Percentiles rank a stretch among this genome's conserved stretches.
Conservation (phyloP, 2,888 invertebrate species). For the Cerceris ruficornis region DNA sequence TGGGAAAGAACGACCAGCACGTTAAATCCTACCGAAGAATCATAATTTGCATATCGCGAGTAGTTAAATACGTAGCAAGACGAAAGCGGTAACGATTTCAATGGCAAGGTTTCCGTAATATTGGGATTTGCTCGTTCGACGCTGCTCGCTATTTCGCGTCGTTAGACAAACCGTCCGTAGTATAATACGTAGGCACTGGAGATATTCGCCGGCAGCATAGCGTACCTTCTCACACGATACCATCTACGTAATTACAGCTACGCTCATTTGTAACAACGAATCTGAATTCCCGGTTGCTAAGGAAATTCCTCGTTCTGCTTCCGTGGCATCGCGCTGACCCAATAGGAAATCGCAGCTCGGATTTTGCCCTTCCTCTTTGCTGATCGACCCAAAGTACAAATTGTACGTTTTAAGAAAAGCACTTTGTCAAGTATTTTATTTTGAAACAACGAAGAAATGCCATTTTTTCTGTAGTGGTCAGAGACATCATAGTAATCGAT, state of each 20-base stretch:
- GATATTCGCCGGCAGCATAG: constrained; percentile 38
- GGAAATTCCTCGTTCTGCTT: constrained; percentile 75
- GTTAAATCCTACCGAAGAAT: not conserved
- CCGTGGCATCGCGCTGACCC: constrained; percentile 45
- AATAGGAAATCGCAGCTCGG: constrained; percentile 33
- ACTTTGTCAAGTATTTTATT: too few relatives aligned
- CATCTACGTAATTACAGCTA: constrained; percentile 77
- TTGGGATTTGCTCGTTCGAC: constrained; percentile 57
- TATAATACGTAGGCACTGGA: constrained; percentile 50
- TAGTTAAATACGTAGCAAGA: constrained; percentile 10
- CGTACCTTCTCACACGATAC: constrained; percentile 77
- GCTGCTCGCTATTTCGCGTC: constrained; percentile 61
- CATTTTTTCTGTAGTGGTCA: not conserved
- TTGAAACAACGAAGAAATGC: too few relatives aligned
- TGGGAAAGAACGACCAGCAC: not conserved
- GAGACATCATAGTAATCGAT: constrained; percentile 1
- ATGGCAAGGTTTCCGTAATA: constrained; percentile 72
- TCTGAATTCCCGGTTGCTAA: constrained; percentile 73
- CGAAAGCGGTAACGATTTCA: constrained; percentile 51
- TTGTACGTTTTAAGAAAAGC: not conserved
- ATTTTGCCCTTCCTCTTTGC: constrained; percentile 40
- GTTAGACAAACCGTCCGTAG: constrained; percentile 71
- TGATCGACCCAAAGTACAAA: constrained; percentile 25
- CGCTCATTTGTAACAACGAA: constrained; percentile 78
- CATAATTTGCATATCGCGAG: constrained; percentile 3